Conservation (phyloP, 1,140 invertebrate genomes). For the Gyrodactylus salaris region DNA sequence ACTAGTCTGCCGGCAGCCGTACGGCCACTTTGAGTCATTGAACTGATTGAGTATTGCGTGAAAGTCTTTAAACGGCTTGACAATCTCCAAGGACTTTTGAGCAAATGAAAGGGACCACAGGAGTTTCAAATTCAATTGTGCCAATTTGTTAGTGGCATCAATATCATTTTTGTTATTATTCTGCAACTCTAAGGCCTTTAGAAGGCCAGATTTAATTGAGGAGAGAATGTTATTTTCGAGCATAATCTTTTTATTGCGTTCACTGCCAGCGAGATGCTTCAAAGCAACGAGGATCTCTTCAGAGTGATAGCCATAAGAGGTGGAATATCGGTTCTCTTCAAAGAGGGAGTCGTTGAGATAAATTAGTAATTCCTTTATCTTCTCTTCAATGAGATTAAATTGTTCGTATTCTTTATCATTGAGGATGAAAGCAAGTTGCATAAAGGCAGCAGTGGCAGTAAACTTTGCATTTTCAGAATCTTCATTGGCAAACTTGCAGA, state of each 20-base stretch:
- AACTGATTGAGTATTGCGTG: not conserved
- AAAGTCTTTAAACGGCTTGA: not conserved
- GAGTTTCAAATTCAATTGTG: not conserved
- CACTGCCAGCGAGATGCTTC: not conserved
- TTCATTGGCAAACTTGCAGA: not conserved
- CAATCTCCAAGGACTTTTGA: not conserved
- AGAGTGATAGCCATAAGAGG: constrained; percentile 1
- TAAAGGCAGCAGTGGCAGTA: not conserved
- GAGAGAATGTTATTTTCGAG: not conserved
- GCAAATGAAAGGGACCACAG: not conserved
- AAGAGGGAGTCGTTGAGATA: not conserved
- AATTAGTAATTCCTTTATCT: not conserved
- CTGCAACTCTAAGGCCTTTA: not conserved
- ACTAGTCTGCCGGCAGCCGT: not conserved
- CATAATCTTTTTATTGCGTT: not conserved
- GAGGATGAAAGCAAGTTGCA: not conserved
- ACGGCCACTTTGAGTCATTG: not conserved
- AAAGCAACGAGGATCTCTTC: not conserved
- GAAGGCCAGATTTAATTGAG: not conserved
- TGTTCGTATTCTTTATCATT: constrained; percentile 2
- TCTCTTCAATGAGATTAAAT: not conserved
- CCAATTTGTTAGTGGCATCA: not conserved
- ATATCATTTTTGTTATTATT: not conserved
- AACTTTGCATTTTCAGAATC: not conserved
- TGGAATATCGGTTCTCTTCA: not conserved